A percentile compares a stretch with the other conserved stretches of the same genome.
These are phyloP conservation scores for Melangyna quadrimaculata DNA, from an alignment of 2,888 invertebrate genomes.

Conservation along the genomic window DNA sequence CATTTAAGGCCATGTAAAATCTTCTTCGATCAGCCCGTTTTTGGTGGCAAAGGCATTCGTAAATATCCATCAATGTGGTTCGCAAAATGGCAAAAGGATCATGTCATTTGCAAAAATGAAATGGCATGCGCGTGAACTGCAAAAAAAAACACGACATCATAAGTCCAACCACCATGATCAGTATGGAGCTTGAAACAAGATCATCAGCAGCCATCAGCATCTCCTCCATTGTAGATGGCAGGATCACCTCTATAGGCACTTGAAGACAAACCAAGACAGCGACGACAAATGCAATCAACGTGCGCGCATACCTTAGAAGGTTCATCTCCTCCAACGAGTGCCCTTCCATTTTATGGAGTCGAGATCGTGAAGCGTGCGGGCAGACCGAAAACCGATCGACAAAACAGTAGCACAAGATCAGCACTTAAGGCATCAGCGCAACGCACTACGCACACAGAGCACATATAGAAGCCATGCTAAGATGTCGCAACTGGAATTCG, in stretches of 20 bases:
- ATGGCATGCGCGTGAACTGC: constrained; percentile 64
- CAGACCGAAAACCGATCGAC: constrained; percentile 32
- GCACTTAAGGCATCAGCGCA: constrained; percentile 37
- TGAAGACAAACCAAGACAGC: background rate
- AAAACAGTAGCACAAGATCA: constrained; percentile 67
- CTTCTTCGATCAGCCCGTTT: constrained; percentile 66
- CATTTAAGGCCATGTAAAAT: constrained; percentile 72
- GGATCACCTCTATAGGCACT: constrained; percentile 15
- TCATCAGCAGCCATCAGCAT: constrained; percentile 54
- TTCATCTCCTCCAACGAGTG: constrained; percentile 35
- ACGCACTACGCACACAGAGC: too few relatives aligned
- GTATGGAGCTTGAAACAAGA: constrained; percentile 62
- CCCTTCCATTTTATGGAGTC: background rate
- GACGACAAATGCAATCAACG: constrained; percentile 58
- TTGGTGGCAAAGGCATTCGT: constrained; percentile 62
- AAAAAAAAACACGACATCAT: background rate
- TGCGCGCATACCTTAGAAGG: constrained; percentile 68
- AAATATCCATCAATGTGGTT: constrained; percentile 68
- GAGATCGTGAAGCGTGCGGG: constrained; percentile 23
- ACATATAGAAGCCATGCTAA: constrained; percentile 40
- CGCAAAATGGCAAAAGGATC: constrained; percentile 57
- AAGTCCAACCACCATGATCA: constrained; percentile 13
- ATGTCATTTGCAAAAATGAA: constrained; percentile 70
- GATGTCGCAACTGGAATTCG: constrained; percentile 69
- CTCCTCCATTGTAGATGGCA: constrained; percentile 36